These are phyloP conservation scores for Pollenia labialis DNA, from an alignment of 2,888 invertebrate species.

Conservation along the genomic window DNA sequence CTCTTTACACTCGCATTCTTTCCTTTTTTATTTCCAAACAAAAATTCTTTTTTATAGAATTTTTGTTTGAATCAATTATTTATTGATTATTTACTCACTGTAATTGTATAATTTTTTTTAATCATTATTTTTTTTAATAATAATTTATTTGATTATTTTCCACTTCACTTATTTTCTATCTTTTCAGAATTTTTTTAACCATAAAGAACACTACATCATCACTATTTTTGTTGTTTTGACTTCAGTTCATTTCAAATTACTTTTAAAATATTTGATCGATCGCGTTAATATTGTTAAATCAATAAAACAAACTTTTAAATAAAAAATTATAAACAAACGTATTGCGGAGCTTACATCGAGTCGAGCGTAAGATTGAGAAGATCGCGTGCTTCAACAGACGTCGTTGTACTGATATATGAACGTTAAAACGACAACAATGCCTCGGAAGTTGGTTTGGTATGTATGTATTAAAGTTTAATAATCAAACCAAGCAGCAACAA, in stretches of 20 bases:
- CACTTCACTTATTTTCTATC: conserved; percentile 49
- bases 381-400: conserved; percentile 79
- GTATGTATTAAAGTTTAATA: background rate
- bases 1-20: conserved; percentile 30
- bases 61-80: conserved; percentile 5
- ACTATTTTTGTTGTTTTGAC: conserved; percentile 18
- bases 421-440: conserved; percentile 72
- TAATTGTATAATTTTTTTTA: conserved; percentile 17
- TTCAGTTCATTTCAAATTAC: conserved; percentile 38
- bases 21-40: conserved; percentile 5
- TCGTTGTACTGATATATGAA: conserved; percentile 78
- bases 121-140: background rate
- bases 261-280: conserved; percentile 47
- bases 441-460: conserved; percentile 73
- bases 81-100: conserved; percentile 21
- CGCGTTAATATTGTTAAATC: conserved; percentile 37
- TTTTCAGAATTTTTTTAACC: conserved; percentile 29
- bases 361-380: conserved; percentile 34
- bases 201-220: conserved; percentile 4
- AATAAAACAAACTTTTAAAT: conserved; percentile 49
- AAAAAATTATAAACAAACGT: conserved; percentile 27
- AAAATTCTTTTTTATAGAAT: background rate
- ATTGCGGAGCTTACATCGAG: conserved; percentile 1
- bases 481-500: conserved; percentile 27
- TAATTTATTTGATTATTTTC: conserved; percentile 37